Conservation (phyloP, 2,888 invertebrate genomes). For the Pardosa pseudoannulata region DNA sequence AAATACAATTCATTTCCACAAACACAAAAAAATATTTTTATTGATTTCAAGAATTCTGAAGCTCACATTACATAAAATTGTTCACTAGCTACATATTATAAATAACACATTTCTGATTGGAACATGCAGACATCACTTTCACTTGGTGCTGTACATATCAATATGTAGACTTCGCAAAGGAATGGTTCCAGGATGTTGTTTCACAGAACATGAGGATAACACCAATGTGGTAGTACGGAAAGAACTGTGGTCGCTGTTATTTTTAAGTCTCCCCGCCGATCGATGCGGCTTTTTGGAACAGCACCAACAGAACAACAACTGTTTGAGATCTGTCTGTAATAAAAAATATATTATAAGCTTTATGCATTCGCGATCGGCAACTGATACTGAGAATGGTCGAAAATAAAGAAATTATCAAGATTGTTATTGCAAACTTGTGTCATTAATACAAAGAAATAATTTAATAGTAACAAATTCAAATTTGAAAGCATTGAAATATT, state of each 20-base stretch:
- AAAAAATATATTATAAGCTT: neutral
- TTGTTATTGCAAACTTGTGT: too few species aligned
- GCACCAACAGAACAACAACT: constrained; percentile 64
- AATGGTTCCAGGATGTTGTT: constrained; percentile 29
- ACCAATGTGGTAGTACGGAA: constrained; percentile 66
- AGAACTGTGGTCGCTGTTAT: constrained; percentile 56
- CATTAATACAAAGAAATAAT: too few species aligned
- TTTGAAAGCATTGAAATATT: too few species aligned
- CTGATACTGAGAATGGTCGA: too few species aligned
- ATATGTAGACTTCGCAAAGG: constrained; percentile 51
- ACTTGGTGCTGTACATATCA: constrained; percentile 43
- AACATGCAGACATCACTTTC: neutral
- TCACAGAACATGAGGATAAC: constrained; percentile 55
- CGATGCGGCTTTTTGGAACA: constrained; percentile 35
- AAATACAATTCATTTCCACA: too few species aligned
- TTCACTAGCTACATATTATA: neutral
- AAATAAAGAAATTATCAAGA: too few species aligned
- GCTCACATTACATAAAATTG: too few species aligned
- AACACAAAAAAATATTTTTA: too few species aligned
- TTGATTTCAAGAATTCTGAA: too few species aligned
- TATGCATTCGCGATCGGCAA: too few species aligned
- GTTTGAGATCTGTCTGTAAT: constrained; percentile 64
- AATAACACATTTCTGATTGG: neutral
- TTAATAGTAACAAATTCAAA: too few species aligned
- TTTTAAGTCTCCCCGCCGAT: constrained; percentile 35